phyloP scores from a whole-genome alignment of 1,140 invertebrate genomes.

The Cephus cinctus region DNA sequence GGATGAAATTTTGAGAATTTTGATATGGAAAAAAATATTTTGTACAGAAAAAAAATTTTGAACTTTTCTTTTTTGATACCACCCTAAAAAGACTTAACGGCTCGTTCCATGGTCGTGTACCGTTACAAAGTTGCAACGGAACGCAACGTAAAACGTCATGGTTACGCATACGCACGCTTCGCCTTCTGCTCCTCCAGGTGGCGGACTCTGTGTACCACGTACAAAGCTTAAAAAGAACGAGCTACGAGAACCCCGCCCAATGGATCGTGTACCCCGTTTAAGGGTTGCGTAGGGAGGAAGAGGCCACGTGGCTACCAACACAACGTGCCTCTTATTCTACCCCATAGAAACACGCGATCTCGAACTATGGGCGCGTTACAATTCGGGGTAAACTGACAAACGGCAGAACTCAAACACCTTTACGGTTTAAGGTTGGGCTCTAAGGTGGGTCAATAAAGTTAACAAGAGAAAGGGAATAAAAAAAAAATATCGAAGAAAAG shows the following conservation, averaged over 20 bases:
- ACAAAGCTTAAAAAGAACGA: conserved; percentile 36
- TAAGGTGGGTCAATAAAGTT: too few species aligned
- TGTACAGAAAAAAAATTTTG: neutral
- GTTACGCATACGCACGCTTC: too few species aligned
- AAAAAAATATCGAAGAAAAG: too few species aligned
- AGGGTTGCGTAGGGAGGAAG: too few species aligned
- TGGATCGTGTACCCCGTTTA: conserved; percentile 40
- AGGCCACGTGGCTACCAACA: conserved; percentile 32
- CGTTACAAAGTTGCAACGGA: conserved; percentile 1
- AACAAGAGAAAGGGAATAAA: too few species aligned
- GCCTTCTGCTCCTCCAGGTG: conserved; percentile 40
- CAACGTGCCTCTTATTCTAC: conserved; percentile 10
- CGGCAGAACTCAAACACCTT: too few species aligned
- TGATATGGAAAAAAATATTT: neutral
- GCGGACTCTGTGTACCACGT: conserved; percentile 11
- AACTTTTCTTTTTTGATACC: too few species aligned
- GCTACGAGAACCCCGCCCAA: conserved; percentile 36
- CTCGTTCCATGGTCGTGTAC: conserved; percentile 1
- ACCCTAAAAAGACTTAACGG: too few species aligned
- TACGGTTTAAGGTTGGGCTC: too few species aligned
- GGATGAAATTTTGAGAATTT: neutral
- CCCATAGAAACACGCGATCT: conserved; percentile 4
- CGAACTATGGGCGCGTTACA: conserved; percentile 16
- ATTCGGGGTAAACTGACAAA: too few species aligned
- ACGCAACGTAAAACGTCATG: too few species aligned